Evolutionary conservation across 1,140 invertebrate species (phyloP), one percentile per base, ranked within the genome.

Genomic region (Bradysia coprophila): DNA sequence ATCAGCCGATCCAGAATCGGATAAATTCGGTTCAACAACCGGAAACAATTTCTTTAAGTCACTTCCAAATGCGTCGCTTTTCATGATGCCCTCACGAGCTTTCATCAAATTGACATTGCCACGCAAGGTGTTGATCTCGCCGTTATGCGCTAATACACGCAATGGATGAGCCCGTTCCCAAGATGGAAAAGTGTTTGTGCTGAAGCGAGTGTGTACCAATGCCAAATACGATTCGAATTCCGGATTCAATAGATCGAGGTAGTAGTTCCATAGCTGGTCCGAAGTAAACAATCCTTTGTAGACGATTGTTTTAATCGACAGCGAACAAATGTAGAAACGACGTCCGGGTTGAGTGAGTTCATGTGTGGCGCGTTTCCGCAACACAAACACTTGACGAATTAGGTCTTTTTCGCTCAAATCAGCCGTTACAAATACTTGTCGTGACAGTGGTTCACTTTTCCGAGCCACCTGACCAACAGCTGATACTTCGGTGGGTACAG

Each of bases 151-250:
- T 43, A 99, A 66, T 43, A 92, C 75, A 59, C 93, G 79, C 53
- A 97, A 69, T n/a, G 95, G 95, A 68, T 98, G 95, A 11, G 95
- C 93, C 53, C 94, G 75, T 63, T 97, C 94, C 95, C 95, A 98
- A 56, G 85, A 94, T 5, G 95, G 95, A 55, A 98, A 98, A 16
- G 95, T 98, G 63, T 98, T 98, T 37, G 95, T 98, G 2, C 92
- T 97, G 67, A 98, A 98, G 46, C 75, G 70, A 16, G 93, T 96
- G 59, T 98, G 95, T 1, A 98, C 91, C 53, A 98, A 62, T 19
- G 94, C 89, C 52, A 98, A 55, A 58, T 97, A 95, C 0, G 92
- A 94, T 49, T 91, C 81, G 61, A 87, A 98, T 32, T 81, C 73
- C 2, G 86, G 79, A 63, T 93, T 66, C 47, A 51, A 54, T 19